Evolutionary conservation across 2,888 invertebrate genomes (phyloP).

Genomic region (Volucella bombylans): DNA sequence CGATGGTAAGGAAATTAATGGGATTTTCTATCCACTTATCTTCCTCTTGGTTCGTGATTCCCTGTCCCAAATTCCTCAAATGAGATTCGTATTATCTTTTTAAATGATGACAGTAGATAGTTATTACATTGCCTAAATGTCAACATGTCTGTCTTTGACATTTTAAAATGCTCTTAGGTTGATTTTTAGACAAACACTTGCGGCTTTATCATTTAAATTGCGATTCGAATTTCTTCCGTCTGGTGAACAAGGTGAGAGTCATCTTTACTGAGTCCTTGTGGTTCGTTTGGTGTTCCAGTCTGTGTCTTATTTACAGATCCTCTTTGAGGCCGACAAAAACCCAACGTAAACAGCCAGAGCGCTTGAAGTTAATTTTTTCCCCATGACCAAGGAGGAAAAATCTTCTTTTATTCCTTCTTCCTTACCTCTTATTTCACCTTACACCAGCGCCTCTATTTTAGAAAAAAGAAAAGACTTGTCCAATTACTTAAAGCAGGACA

Average conservation of each 20-base stretch:
- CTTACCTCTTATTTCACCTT: slow-evolving; percentile 2
- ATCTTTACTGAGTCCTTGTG: slow-evolving; percentile 36
- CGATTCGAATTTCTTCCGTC: slow-evolving; percentile 69
- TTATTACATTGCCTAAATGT: slow-evolving; percentile 43
- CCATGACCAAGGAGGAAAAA: not conserved
- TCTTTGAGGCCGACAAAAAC: slow-evolving; percentile 34
- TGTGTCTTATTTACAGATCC: slow-evolving; percentile 57
- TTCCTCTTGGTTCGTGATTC: not conserved
- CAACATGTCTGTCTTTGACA: slow-evolving; percentile 43
- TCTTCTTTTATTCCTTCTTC: slow-evolving; percentile 5
- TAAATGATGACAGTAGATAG: slow-evolving; percentile 18
- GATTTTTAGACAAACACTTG: slow-evolving; percentile 48
- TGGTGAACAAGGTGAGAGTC: slow-evolving; percentile 65
- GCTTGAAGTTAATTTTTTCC: slow-evolving; percentile 37
- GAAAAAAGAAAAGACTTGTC: slow-evolving; percentile 36
- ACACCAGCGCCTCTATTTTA: not conserved
- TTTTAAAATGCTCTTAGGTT: slow-evolving; percentile 27
- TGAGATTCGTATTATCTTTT: slow-evolving; percentile 27
- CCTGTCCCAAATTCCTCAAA: not conserved
- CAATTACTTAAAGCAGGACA: slow-evolving; percentile 68
- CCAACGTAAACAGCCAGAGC: slow-evolving; percentile 45
- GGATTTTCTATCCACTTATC: slow-evolving; percentile 37
- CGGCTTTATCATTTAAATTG: slow-evolving; percentile 27
- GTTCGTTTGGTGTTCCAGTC: slow-evolving; percentile 9
- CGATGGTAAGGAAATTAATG: slow-evolving; percentile 56